These are phyloP conservation scores for Mus minutoides DNA, from an alignment of 2,797 vertebrate species.

Conservation along the genomic window DNA sequence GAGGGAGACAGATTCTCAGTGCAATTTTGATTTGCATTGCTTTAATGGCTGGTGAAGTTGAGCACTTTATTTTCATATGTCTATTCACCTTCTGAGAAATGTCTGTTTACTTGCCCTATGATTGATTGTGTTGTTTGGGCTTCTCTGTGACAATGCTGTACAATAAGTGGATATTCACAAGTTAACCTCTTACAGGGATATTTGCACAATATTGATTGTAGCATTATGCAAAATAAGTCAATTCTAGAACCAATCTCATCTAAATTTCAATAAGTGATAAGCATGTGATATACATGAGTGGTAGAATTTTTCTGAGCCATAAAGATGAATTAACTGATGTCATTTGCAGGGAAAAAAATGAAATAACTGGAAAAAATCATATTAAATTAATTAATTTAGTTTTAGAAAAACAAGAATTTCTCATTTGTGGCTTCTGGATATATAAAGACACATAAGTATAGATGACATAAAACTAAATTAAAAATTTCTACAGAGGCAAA, in stretches of 20 bases:
- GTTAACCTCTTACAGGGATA: neutral
- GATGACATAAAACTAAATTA: neutral
- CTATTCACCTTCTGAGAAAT: neutral
- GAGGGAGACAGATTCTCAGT: neutral
- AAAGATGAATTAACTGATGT: neutral
- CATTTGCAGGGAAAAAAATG: neutral
- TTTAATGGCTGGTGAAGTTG: neutral
- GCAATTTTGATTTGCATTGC: neutral
- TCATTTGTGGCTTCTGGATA: neutral
- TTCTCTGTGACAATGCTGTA: neutral
- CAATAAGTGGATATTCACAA: neutral
- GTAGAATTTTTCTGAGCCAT: neutral
- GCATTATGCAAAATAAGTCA: neutral
- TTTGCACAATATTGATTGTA: neutral
- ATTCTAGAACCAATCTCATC: neutral
- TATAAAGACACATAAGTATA: neutral
- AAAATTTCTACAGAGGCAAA: neutral
- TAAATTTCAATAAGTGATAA: neutral
- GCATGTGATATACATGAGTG: neutral
- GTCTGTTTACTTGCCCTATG: neutral
- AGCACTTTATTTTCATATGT: neutral
- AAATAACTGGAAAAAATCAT: neutral
- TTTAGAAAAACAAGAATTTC: neutral
- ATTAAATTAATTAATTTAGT: neutral
- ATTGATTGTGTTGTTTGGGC: neutral